Percentiles rank a stretch among this genome's conserved stretches.
phyloP scores from a whole-genome alignment of 37 sponge, comb jelly and placozoan genomes.

The Oscarella lobularis region DNA sequence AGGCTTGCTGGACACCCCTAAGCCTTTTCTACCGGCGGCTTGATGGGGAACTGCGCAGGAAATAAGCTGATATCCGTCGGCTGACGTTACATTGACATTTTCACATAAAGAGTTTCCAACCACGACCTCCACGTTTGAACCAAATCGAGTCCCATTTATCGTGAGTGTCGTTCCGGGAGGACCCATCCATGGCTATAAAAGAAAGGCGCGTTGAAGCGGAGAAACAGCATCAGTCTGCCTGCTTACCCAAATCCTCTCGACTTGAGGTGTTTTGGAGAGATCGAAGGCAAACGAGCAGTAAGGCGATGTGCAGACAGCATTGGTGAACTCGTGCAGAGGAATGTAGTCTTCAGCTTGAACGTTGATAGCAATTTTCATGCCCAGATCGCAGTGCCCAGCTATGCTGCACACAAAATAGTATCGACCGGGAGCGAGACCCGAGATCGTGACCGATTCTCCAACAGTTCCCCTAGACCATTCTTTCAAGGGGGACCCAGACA shows the following conservation, averaged over 20 bases:
- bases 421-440: slow-evolving; percentile 26
- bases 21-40: too few relatives aligned
- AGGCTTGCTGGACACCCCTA: too few relatives aligned
- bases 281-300: slow-evolving; percentile 29
- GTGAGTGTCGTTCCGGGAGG: neutral
- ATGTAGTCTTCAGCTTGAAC: slow-evolving; percentile 1
- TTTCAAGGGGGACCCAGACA: slow-evolving; percentile 13
- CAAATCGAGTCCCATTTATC: neutral
- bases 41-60: too few relatives aligned
- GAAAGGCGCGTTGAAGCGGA: neutral
- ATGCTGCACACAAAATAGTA: slow-evolving; percentile 64
- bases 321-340: neutral
- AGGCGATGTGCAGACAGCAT: neutral
- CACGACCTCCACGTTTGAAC: too few relatives aligned
- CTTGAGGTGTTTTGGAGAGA: slow-evolving; percentile 12
- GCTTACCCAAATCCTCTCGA: slow-evolving; percentile 24
- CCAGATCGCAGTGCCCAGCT: slow-evolving; percentile 62
- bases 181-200: neutral
- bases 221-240: neutral
- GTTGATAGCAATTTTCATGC: slow-evolving; percentile 54
- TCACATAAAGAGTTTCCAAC: neutral
- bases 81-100: too few relatives aligned
- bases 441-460: slow-evolving; percentile 21
- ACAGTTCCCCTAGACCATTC: slow-evolving; percentile 60
- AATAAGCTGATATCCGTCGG: too few relatives aligned